Evolutionary conservation across 2,888 invertebrate genomes (phyloP).

Genomic region (Euphydryas editha): DNA sequence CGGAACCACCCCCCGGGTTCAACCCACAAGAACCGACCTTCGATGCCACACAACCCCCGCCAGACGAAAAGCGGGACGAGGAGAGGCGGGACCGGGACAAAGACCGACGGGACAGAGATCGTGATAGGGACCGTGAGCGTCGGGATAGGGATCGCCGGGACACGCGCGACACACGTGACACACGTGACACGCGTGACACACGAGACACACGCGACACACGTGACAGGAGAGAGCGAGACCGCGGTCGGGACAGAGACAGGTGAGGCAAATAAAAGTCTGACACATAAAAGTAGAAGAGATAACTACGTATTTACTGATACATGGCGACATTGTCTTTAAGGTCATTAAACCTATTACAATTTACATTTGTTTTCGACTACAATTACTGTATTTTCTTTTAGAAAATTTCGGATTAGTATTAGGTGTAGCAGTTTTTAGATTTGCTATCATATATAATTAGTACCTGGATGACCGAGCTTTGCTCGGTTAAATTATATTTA

Average conservation of each 20-base stretch:
- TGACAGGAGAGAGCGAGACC: constrained; percentile 25
- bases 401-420: too few species aligned
- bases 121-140: constrained; percentile 55
- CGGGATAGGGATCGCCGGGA: constrained; percentile 42
- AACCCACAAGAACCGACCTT: constrained; percentile 58
- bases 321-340: too few species aligned
- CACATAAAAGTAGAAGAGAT: too few species aligned
- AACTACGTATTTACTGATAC: too few species aligned
- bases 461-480: too few species aligned
- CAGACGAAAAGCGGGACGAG: constrained; percentile 56
- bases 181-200: constrained; percentile 30
- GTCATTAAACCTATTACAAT: too few species aligned
- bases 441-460: too few species aligned
- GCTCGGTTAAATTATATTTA: too few species aligned
- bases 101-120: constrained; percentile 57
- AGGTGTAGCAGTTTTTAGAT: too few species aligned
- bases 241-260: constrained; percentile 44
- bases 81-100: constrained; percentile 59
- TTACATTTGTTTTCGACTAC: too few species aligned
- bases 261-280: too few species aligned
- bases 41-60: constrained; percentile 57
- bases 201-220: constrained; percentile 18
- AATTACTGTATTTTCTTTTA: too few species aligned
- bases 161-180: constrained; percentile 38
- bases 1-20: constrained; percentile 73